Evolutionary conservation across 2,888 invertebrate genomes (phyloP).

Genomic region (Allophyes oxyacanthae): DNA sequence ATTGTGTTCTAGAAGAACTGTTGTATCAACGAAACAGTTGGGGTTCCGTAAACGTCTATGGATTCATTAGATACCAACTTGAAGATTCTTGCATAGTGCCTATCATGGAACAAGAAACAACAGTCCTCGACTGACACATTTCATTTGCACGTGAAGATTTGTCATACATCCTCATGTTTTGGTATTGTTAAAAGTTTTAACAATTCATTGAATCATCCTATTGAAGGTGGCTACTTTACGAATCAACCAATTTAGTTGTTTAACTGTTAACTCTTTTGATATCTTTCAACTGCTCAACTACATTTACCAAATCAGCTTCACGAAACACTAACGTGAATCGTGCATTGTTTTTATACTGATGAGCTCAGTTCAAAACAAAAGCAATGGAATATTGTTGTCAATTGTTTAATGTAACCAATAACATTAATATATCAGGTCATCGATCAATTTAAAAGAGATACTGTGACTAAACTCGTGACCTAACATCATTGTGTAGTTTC

Average conservation of each 20-base stretch:
- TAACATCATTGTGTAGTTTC: conserved; percentile 66
- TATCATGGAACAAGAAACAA: too few relatives aligned
- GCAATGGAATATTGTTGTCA: conserved; percentile 14
- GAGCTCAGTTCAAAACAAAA: conserved; percentile 5
- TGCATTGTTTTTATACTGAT: not conserved
- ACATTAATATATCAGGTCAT: conserved; percentile 34
- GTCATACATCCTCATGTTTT: too few relatives aligned
- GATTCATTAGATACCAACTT: too few relatives aligned
- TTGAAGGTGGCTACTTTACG: not conserved
- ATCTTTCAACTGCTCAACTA: not conserved
- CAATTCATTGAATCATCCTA: not conserved
- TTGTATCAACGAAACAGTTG: too few relatives aligned
- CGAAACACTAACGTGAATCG: not conserved
- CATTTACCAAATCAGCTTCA: not conserved
- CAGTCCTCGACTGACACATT: too few relatives aligned
- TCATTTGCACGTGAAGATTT: too few relatives aligned
- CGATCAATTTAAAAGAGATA: conserved; percentile 38
- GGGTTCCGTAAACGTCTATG: too few relatives aligned
- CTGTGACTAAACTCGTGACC: conserved; percentile 43
- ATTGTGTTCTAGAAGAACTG: too few relatives aligned
- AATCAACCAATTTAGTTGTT: conserved; percentile 6
- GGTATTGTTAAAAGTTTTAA: not conserved
- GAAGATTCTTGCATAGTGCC: too few relatives aligned
- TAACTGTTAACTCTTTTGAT: not conserved
- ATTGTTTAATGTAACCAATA: conserved; percentile 20